These are phyloP conservation scores for Agriopis leucophaearia DNA, from an alignment of 2,888 invertebrate species.

Conservation along the genomic window DNA sequence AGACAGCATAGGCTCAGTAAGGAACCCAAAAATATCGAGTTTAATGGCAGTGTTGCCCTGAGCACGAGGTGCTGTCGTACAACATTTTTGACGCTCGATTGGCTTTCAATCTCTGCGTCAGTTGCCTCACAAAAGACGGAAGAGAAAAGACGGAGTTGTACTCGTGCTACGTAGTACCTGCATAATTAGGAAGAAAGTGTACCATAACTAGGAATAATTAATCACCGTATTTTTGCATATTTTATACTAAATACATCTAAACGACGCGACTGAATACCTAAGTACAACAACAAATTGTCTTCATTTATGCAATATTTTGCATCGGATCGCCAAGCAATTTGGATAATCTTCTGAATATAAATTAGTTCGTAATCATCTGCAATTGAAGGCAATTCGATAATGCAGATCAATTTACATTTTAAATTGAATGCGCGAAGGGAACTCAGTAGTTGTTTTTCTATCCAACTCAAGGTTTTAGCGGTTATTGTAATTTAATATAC, in stretches of 20 bases:
- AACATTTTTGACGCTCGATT: no score
- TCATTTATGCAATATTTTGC: slow-evolving; percentile 29
- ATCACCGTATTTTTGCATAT: no score
- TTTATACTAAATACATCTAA: no score
- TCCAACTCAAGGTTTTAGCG: not conserved
- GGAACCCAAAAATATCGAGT: no score
- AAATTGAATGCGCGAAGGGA: slow-evolving; percentile 25
- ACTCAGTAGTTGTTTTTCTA: not conserved
- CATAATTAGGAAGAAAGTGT: not conserved
- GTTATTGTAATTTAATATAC: not conserved
- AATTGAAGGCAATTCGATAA: slow-evolving; percentile 39
- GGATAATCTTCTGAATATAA: slow-evolving; percentile 40
- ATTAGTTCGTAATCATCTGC: slow-evolving; percentile 40
- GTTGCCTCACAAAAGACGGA: no score
- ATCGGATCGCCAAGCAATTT: slow-evolving; percentile 31
- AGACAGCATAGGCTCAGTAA: no score
- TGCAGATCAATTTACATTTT: slow-evolving; percentile 37
- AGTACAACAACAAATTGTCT: slow-evolving; percentile 12
- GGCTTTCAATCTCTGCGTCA: no score
- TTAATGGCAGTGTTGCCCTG: no score
- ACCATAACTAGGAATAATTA: not conserved
- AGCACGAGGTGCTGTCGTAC: no score
- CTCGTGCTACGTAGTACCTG: no score
- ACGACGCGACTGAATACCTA: no score
- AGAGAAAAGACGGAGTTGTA: no score